Evolutionary conservation across 2,888 invertebrate species (phyloP), one percentile per base, ranked within the genome.

Genomic region (Lissonota sp.): DNA sequence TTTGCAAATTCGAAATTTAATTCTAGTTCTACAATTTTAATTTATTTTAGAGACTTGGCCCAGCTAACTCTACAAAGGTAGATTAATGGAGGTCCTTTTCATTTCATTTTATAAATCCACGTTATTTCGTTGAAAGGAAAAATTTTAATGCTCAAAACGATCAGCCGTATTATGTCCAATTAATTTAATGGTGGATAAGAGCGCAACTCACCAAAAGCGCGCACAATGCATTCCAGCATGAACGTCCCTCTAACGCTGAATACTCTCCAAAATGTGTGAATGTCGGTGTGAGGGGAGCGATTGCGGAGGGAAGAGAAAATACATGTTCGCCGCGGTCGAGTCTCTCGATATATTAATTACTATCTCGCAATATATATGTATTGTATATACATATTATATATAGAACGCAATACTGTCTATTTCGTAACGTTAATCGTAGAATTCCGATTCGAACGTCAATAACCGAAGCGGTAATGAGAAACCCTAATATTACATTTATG

Each of bases 391-490:
- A 51, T 42, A 62, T 7, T 26, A 4, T 44, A 12, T 14, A 14
- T 40, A 12, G 51, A 49, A 26, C 42, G 37, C 44, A 37, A 71
- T 26, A 26, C 70, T 37, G 64, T 77, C 37, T 8, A 44, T 57
- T 55, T 53, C 63, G 63, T 62, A 63, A 64, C 39, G 55, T 69
- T 67, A 40, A 63, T 64, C 62, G 44, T 55, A 40, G 63, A 71
- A 67, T 75, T 75, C 80, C 66, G 46, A 75, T 71, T 67, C 60
- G 67, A 42, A 40, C 62, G 62, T 60, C 70, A 49, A 71, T 75
- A 55, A 71, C 49, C 49, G 58, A 69, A 12, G 26, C 58, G 60
- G 71, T 71, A 71, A 80, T 75, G 66, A 75, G 66, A 75, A 67
- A 72, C 53, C 60, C 63, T 74, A 53, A 53, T 75, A 67, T 55